A percentile compares a stretch with the other conserved stretches of the same genome.
Conservation (phyloP, 64 coral and sea anemone species). For the Exaiptasia diaphana region DNA sequence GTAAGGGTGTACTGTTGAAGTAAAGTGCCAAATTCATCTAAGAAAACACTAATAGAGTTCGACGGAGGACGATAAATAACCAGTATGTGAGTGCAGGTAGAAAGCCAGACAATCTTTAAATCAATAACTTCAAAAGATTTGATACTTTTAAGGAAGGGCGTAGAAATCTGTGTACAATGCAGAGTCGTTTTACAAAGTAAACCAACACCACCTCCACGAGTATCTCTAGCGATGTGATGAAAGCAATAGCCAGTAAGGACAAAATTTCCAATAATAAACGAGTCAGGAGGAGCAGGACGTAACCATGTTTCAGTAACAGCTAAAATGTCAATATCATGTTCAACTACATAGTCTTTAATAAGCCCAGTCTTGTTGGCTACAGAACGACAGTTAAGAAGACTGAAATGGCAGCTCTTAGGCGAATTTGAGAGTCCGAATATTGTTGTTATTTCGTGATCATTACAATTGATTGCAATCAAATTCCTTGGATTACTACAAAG, state of each 20-base stretch:
- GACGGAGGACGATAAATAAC: neutral
- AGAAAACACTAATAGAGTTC: neutral
- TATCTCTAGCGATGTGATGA: constrained; percentile 13
- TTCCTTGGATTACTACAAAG: no score
- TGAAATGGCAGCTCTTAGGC: no score
- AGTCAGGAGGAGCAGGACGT: no score
- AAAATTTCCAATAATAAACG: no score
- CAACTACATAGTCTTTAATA: no score
- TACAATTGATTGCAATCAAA: no score
- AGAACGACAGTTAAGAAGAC: no score
- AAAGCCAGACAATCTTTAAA: neutral
- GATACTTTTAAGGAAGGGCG: neutral
- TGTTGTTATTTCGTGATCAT: no score
- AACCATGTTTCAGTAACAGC: no score
- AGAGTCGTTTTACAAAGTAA: constrained; percentile 18
- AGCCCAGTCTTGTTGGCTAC: no score
- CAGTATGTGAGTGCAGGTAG: neutral
- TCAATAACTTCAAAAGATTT: constrained; percentile 17
- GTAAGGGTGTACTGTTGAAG: neutral
- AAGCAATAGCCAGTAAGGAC: constrained; percentile 33
- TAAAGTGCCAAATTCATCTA: neutral
- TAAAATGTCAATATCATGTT: no score
- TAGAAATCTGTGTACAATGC: neutral
- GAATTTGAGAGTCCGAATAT: no score
- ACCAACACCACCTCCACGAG: constrained; percentile 17